Conservation (phyloP, 2,888 invertebrate species). For the Venusia cambrica region DNA sequence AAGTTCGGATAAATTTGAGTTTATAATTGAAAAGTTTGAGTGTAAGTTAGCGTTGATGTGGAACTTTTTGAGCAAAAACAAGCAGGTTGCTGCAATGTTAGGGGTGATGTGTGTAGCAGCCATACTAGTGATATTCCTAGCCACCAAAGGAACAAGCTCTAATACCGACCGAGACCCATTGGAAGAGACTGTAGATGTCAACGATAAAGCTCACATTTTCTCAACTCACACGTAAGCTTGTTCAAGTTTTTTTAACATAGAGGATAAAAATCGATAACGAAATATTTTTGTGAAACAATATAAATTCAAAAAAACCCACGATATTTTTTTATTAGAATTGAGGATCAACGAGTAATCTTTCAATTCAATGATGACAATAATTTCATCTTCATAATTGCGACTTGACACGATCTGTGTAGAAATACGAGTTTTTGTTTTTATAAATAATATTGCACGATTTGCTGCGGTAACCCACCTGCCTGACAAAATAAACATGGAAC, state of each 20-base stretch:
- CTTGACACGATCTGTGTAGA: slow-evolving; percentile 11
- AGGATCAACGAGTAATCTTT: too few relatives aligned
- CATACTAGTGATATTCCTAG: slow-evolving; percentile 53
- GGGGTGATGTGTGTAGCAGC: slow-evolving; percentile 58
- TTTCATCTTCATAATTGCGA: slow-evolving; percentile 14
- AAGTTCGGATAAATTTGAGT: too few relatives aligned
- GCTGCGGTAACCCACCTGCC: background rate
- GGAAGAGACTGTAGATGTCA: slow-evolving; percentile 62
- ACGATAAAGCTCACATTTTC: slow-evolving; percentile 56
- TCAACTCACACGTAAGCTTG: slow-evolving; percentile 58
- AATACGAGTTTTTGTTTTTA: background rate
- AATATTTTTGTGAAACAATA: too few relatives aligned
- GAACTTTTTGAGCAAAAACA: slow-evolving; percentile 66
- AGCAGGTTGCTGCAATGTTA: slow-evolving; percentile 69
- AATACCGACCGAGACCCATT: slow-evolving; percentile 33
- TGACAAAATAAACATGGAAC: slow-evolving; percentile 1
- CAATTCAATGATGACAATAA: too few relatives aligned
- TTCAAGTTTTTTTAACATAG: background rate
- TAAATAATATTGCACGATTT: background rate
- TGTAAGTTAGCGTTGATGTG: slow-evolving; percentile 55
- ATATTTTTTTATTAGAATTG: too few relatives aligned
- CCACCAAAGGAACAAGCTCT: slow-evolving; percentile 51
- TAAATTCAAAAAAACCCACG: too few relatives aligned
- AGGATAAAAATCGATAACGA: too few relatives aligned
- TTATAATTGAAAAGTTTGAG: slow-evolving; percentile 4